phyloP scores from a whole-genome alignment of 2,888 invertebrate species.

The Dynastes tityus region DNA sequence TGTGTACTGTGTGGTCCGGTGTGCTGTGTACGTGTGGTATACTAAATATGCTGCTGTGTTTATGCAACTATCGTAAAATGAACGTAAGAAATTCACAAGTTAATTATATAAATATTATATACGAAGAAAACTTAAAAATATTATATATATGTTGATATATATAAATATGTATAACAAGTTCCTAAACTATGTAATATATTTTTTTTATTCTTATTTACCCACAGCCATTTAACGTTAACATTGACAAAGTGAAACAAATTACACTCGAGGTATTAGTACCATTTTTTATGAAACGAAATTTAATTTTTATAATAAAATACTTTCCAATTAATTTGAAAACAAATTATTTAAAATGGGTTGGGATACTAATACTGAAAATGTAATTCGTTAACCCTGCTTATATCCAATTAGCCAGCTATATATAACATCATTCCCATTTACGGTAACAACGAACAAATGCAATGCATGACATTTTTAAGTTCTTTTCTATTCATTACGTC shows the following conservation, averaged over 20 bases:
- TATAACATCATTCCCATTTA: slow-evolving; percentile 41
- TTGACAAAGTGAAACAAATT: slow-evolving; percentile 50
- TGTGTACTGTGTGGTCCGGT: neutral
- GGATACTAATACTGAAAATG: slow-evolving; percentile 27
- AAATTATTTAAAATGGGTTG: neutral
- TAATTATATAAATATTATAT: slow-evolving; percentile 51
- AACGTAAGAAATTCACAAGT: slow-evolving; percentile 49
- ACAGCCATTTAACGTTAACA: slow-evolving; percentile 50
- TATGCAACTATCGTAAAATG: slow-evolving; percentile 36
- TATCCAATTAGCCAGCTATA: slow-evolving; percentile 43
- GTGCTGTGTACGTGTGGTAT: slow-evolving; percentile 16
- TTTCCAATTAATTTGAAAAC: neutral
- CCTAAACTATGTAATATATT: slow-evolving; percentile 44
- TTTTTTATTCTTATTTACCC: slow-evolving; percentile 49
- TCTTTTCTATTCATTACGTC: slow-evolving; percentile 41
- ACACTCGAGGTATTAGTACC: slow-evolving; percentile 33
- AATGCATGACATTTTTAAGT: slow-evolving; percentile 44
- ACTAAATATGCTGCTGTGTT: slow-evolving; percentile 49
- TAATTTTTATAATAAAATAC: too few relatives aligned
- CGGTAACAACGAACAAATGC: slow-evolving; percentile 45
- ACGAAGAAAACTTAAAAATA: slow-evolving; percentile 54
- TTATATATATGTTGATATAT: slow-evolving; percentile 46
- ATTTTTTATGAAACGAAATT: neutral
- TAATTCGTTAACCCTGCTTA: slow-evolving; percentile 36
- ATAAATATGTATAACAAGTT: slow-evolving; percentile 48